A percentile compares a stretch with the other conserved stretches of the same genome.
Conservation (phyloP, 2,888 invertebrate species). For the Parnassius smintheus region DNA sequence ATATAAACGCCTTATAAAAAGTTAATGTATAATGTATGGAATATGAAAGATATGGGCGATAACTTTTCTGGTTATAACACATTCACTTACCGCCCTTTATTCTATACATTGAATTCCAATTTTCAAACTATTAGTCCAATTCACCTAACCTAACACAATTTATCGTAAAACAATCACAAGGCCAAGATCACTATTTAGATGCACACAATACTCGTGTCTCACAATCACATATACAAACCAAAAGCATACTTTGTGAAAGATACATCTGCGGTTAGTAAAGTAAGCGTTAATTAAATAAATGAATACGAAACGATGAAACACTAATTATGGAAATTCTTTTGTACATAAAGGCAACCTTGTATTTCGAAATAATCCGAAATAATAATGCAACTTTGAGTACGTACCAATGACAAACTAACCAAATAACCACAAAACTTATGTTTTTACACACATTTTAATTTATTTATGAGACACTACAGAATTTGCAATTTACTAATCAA, state of each 20-base stretch:
- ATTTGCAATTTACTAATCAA: constrained; percentile 25
- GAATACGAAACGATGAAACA: constrained; percentile 52
- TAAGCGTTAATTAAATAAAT: constrained; percentile 66
- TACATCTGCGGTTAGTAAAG: constrained; percentile 34
- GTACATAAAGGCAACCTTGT: constrained; percentile 68
- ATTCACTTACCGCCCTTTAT: constrained; percentile 68
- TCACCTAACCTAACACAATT: background rate
- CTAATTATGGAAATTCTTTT: constrained; percentile 56
- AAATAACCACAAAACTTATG: background rate
- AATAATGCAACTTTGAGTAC: constrained; percentile 32
- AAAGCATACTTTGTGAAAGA: constrained; percentile 41
- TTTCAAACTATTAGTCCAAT: no score
- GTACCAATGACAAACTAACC: constrained; percentile 1
- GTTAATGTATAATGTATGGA: no score
- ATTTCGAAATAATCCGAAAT: constrained; percentile 46
- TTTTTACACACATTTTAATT: constrained; percentile 25
- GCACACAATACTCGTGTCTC: constrained; percentile 31
- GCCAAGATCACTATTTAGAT: constrained; percentile 56
- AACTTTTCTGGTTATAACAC: background rate
- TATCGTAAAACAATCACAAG: constrained; percentile 41
- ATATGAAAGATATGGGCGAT: no score
- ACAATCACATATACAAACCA: constrained; percentile 35
- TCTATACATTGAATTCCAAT: constrained; percentile 18
- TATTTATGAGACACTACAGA: constrained; percentile 14
- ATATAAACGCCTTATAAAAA: background rate